Evolutionary conservation across 2,797 vertebrate species (phyloP).

Genomic region (Paramormyrops hopkinsi): DNA sequence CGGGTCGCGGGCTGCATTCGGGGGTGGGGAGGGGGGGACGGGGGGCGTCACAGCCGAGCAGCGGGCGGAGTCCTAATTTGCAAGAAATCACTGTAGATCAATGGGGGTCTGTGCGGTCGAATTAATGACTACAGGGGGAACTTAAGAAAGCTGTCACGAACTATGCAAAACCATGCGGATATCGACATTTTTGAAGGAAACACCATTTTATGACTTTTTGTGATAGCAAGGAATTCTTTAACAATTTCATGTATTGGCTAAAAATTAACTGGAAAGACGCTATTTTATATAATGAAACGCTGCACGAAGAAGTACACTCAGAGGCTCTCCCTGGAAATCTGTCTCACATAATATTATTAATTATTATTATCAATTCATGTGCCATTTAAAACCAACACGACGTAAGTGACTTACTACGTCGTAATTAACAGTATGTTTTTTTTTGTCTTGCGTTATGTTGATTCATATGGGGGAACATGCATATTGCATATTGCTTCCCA

Average conservation of each 20-base stretch:
- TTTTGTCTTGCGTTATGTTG: background rate
- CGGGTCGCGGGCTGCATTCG: background rate
- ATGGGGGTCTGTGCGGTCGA: constrained; percentile 21
- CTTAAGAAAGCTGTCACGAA: background rate
- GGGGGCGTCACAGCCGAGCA: background rate
- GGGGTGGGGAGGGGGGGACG: background rate
- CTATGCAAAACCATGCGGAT: background rate
- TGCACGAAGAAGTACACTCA: background rate
- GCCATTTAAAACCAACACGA: background rate
- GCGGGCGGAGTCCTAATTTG: constrained; percentile 12
- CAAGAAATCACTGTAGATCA: constrained; percentile 12
- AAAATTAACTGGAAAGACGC: background rate
- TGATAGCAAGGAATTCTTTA: background rate
- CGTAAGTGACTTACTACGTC: background rate
- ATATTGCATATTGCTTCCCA: background rate
- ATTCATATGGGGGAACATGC: background rate
- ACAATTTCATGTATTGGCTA: background rate
- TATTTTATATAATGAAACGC: background rate
- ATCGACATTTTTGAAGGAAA: background rate
- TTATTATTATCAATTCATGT: background rate
- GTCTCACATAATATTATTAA: background rate
- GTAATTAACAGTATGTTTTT: background rate
- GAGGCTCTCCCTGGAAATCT: background rate
- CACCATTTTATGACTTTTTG: background rate
- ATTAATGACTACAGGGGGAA: constrained; percentile 12